These are phyloP conservation scores for Ooceraea biroi DNA, from an alignment of 1,140 invertebrate species.

Conservation along the genomic window DNA sequence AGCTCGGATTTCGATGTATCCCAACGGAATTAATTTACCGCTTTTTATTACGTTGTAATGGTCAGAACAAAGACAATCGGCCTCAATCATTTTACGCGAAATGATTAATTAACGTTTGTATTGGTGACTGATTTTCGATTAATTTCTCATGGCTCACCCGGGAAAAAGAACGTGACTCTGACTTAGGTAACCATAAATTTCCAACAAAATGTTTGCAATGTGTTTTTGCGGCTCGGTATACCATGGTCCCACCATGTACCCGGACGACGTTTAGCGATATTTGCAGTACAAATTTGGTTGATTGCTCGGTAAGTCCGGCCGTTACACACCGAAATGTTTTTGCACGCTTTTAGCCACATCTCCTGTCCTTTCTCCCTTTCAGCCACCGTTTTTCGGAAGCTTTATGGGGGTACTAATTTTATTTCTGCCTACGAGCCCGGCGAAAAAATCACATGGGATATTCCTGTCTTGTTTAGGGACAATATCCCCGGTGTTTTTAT, in stretches of 20 bases:
- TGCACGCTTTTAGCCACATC: neutral
- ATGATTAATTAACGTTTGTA: slow-evolving; percentile 72
- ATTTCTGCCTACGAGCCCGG: neutral
- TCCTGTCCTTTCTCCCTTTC: neutral
- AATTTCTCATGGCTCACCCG: slow-evolving; percentile 38
- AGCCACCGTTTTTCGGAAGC: neutral
- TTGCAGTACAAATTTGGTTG: neutral
- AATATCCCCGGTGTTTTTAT: neutral
- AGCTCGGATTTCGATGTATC: neutral
- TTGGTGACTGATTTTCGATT: slow-evolving; percentile 70
- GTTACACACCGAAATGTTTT: neutral
- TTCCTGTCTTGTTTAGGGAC: neutral
- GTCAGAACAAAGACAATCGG: slow-evolving; percentile 8
- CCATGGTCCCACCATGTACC: neutral
- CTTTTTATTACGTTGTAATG: slow-evolving; percentile 63
- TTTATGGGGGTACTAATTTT: slow-evolving; percentile 3
- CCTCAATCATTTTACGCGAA: slow-evolving; percentile 12
- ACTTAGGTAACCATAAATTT: neutral
- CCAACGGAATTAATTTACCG: slow-evolving; percentile 54
- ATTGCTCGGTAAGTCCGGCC: neutral
- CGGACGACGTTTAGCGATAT: neutral
- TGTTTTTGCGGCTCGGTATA: slow-evolving; percentile 12
- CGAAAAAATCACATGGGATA: neutral
- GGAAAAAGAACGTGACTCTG: neutral
- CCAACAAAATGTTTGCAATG: neutral